Evolutionary conservation across 1,140 invertebrate genomes (phyloP), one percentile per base, ranked within the genome.

Genomic region (Tetragnatha versicolor): DNA sequence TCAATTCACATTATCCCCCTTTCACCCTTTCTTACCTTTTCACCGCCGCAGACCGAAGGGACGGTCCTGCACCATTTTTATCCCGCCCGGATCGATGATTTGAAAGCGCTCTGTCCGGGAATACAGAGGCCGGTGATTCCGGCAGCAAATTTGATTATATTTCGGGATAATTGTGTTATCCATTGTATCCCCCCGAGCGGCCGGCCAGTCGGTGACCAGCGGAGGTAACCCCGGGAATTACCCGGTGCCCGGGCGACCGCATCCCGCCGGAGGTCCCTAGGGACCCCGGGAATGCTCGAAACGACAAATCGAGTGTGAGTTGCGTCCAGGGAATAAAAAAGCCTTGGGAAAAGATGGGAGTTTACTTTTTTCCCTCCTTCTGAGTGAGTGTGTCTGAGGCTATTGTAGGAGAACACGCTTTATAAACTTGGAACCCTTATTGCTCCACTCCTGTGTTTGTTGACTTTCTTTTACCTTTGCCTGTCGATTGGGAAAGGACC

Each of bases 231-330:
- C 47, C 31, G 42, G 39, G 14, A 70, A 55, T 51, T 47, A 68
- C 27, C 63, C 49, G 68, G 51, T 55, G 68, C 68, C 68, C 68
- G 20, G 51, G 68, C 31, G 68, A 70, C 68, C 68, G 22, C 65
- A 68, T 25, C n/a, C n/a, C n/a, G n/a, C n/a, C 35, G 42, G 27
- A 31, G 20, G 49, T 12, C 51, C 68, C 49, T 51, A 25, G 68
- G 68, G 68, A 70, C 39, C 68, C 68, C 51, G 39, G 49, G 49
- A 70, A 70, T 70, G 68, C 68, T 31, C 39, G 49, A 37, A 35
- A 70, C 68, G 68, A 55, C 68, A 70, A 70, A 70, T 70, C 68
- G 68, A 70, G 49, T 70, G 68, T 55, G 68, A 70, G 68, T 70
- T 37, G 68, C 47, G 68, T 51, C 55, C 55, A 37, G 68, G 68